Evolutionary conservation across 2,888 invertebrate species (phyloP).

Genomic region (Mesorhabditis sp.): DNA sequence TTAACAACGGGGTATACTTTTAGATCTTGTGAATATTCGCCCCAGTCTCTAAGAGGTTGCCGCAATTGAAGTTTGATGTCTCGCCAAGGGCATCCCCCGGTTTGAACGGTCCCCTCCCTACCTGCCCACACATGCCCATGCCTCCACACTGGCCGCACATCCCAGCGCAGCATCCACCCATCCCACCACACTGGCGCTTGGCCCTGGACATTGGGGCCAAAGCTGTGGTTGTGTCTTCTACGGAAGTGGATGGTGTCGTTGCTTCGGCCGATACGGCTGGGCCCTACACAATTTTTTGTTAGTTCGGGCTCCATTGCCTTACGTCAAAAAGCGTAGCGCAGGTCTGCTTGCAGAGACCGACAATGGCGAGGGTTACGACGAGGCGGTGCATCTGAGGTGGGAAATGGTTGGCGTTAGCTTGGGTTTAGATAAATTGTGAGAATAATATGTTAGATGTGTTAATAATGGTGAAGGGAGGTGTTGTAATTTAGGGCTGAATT

Average conservation of each 20-base stretch:
- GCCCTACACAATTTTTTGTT: not conserved
- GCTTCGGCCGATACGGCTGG: too few species aligned
- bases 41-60: too few species aligned
- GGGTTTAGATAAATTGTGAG: too few species aligned
- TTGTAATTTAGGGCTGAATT: too few species aligned
- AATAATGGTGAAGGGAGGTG: too few species aligned
- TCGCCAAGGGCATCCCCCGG: too few species aligned
- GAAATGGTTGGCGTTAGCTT: too few species aligned
- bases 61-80: too few species aligned
- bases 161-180: constrained; percentile 36
- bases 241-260: not conserved
- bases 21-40: too few species aligned
- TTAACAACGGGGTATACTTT: not conserved
- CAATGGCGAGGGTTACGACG: not conserved
- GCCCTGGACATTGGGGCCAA: constrained; percentile 16
- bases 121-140: constrained; percentile 25
- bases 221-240: not conserved
- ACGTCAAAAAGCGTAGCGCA: not conserved
- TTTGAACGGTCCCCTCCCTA: not conserved
- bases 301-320: not conserved
- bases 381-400: not conserved
- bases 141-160: constrained; percentile 12
- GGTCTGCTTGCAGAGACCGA: not conserved
- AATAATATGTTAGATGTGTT: too few species aligned
- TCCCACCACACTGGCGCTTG: constrained; percentile 36